Evolutionary conservation across 2,113 vertebrate species (phyloP).

Genomic region (Bos taurus): DNA sequence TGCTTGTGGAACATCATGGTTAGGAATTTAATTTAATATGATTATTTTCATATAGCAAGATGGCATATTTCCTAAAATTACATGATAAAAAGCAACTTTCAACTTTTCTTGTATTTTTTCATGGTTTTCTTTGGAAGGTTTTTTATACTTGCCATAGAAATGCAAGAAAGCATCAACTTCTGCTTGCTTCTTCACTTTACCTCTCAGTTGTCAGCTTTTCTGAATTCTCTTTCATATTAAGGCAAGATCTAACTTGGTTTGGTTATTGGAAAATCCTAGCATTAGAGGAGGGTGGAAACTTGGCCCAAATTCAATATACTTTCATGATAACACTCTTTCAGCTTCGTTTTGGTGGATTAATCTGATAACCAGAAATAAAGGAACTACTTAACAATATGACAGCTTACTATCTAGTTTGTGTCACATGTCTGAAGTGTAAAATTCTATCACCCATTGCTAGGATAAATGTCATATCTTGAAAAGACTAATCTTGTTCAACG

Average conservation of each 20-base stretch:
- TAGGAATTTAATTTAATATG: not conserved
- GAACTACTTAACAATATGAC: conserved; percentile 71
- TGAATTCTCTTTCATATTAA: conserved; percentile 52
- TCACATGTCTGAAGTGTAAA: conserved; percentile 70
- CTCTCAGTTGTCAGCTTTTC: conserved; percentile 31
- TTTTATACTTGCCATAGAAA: not conserved
- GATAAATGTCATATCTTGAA: conserved; percentile 76
- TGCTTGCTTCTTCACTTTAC: conserved; percentile 34
- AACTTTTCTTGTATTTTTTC: not conserved
- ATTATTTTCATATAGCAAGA: not conserved
- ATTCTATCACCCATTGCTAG: conserved; percentile 70
- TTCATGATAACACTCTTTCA: conserved; percentile 56
- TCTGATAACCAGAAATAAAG: conserved; percentile 75
- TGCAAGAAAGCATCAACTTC: conserved; percentile 25
- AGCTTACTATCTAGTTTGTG: conserved; percentile 66
- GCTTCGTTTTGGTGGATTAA: conserved; percentile 65
- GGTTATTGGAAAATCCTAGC: conserved; percentile 49
- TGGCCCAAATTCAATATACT: conserved; percentile 56
- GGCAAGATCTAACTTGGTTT: conserved; percentile 40
- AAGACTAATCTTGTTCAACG: conserved; percentile 81
- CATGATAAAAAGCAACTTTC: not conserved
- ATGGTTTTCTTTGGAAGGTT: not conserved
- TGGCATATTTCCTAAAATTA: not conserved
- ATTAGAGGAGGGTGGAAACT: conserved; percentile 55
- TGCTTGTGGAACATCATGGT: not conserved